Base-by-base conservation (phyloP, 2,888 invertebrate species). In the Athalia rosae region DNA sequence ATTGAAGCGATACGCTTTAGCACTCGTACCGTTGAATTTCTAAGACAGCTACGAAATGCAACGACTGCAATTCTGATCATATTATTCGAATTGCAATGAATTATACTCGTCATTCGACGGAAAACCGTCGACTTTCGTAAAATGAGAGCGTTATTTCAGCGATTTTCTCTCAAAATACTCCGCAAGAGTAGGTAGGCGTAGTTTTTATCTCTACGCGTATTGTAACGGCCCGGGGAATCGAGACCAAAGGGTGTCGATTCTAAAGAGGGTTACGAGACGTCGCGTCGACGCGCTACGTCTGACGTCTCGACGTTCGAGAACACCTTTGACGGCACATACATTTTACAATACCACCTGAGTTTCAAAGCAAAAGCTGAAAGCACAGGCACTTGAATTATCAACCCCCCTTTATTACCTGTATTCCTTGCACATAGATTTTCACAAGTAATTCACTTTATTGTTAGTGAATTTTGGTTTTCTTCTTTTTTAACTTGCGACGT, bases 161-260 rank as follows among this genome's bases (percentile, higher is more conserved):
- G 43, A 71, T 69, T 56, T n/a, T 69, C n/a, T n/a, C 3, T 43
- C 56, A 56, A 56, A 41, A 69, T 45, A 71, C 45, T 58, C 28
- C 28, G 28, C 28, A 28, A 28, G 28, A 28, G 28, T 28, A 28
- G 28, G 28, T 28, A 28, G 28, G 28, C 28, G 28, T 2, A 28
- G 28, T 28, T 28, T 28, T 28, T 2, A 28, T 28, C 2, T 28
- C n/a, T 45, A 43, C 58, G 41, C 69, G 69, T 56, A 13, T 69
- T 56, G 69, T 56, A 58, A 58, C 69, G 28, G 28, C 28, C 45
- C n/a, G 56, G 69, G 58, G 13, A 58, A 9, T 50, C 50, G 11
- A 11, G 11, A 50, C 13, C 13, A 43, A 69, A 50, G 62, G 69
- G 56, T 71, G 56, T 43, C 58, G 45, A 45, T 58, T 13, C 13